Base-by-base conservation (phyloP, 2,888 invertebrate species). In the Sesamia inferens region DNA sequence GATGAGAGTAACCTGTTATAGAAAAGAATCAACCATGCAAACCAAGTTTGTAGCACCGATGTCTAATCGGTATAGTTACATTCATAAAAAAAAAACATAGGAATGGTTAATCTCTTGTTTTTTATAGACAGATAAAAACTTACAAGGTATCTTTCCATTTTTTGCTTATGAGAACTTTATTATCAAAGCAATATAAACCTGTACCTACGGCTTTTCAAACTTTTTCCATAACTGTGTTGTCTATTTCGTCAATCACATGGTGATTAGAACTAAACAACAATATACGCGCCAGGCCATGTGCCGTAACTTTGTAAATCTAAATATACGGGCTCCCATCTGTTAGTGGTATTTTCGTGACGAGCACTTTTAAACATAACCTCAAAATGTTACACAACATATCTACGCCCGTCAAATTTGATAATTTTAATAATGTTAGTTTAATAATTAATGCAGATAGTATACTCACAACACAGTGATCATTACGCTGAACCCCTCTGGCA, bases 381-480 rank as follows among this genome's bases (percentile, higher is more conserved):
- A 94, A 95, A 95, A 93, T 90, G 74, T 83, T 87, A 85, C 84
- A 88, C 84, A 85, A 88, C 85, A 84, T 79, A 31, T 31, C 31
- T 31, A 81, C 62, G 84, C 79, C 79, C 82, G 79, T 76, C 79
- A 78, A 73, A 81, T 79, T 83, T 58, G 77, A 78, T 79, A 79
- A 85, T 85, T 84, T 83, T 73, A 79, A 78, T 85, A 78, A 89
- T 88, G 71, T 87, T 76, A 78, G 82, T 81, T 87, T 88, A 88
- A 88, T 89, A 83, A 89, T 75, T 88, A 81, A 87, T 87, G 89
- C 83, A 88, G 83, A 86, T 87, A 85, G 76, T 85, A 88, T 93
- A 95, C 95, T 96, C 91, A 96, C 95, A 93, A 92, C 91, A 89
- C 90, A 90, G 89, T 90, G 89, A 94, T 91, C 94, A 94, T 94